Evolutionary conservation across 2,888 invertebrate species (phyloP), one percentile per base, ranked within the genome.

Genomic region (Eupithecia pulchellata): DNA sequence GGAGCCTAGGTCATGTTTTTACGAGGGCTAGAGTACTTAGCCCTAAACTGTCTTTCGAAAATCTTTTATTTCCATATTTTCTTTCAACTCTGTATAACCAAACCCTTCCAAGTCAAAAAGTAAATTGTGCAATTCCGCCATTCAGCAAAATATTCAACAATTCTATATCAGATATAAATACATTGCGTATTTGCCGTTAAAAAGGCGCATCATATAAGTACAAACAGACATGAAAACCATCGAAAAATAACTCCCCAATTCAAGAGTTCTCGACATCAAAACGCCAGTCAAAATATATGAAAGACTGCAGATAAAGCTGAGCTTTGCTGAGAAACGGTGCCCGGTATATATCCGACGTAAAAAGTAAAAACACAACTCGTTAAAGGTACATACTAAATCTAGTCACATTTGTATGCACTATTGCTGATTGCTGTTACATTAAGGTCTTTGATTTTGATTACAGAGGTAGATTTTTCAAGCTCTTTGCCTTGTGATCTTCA

Each of bases 201-300:
- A 73, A 69, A 73, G 68, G 67, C 55, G 17, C 63, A 70, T 60
- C 66, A 64, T 20, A 66, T 36, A 71, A 69, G 66, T 27, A 66
- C 58, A 71, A 71, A 68, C 34, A 32, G 64, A 72, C 60, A 67
- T 61, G 64, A 71, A 73, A 69, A 64, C 42, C 63, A 66, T 25
- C 69, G 75, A 74, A 76, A 60, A 57, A 57, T 57, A 20, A 73
- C 73, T 71, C 66, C 69, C 68, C 76, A 69, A 60, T 74, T 78
- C 70, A 78, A 78, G 78, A 75, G 77, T 69, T 78, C 77, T 78
- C 74, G 64, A 74, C 77, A 75, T 76, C 77, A 74, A 75, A 78
- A 76, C 70, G 72, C 74, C 61, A 72, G 78, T 69, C 77, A 61
- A 72, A 77, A 70, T 71, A 71, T 75, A 71, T 75, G 72, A 76